phyloP scores from a whole-genome alignment of 2,888 invertebrate species.

The Meganola albula region DNA sequence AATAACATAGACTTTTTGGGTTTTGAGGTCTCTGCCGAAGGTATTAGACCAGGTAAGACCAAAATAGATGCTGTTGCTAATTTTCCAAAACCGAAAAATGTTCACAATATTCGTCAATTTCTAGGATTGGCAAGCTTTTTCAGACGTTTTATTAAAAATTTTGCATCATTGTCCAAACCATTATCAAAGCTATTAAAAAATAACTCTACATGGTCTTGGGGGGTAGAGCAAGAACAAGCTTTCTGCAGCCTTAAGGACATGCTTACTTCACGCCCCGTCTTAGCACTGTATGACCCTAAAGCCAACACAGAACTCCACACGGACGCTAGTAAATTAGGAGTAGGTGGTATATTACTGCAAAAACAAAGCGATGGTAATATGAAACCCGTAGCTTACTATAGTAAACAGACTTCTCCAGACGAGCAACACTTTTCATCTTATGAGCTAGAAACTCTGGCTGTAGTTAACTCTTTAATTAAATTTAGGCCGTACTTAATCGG shows the following conservation, averaged over 20 bases:
- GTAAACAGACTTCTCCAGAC: conserved; percentile 14
- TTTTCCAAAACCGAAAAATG: background rate
- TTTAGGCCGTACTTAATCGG: conserved; percentile 21
- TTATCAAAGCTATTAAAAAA: conserved; percentile 6
- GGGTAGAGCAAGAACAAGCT: background rate
- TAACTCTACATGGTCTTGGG: conserved; percentile 9
- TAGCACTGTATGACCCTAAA: background rate
- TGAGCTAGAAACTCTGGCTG: conserved; percentile 9
- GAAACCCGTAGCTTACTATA: conserved; percentile 15
- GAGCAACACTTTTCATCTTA: conserved; percentile 17
- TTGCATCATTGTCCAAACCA: conserved; percentile 2
- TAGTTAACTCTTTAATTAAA: conserved; percentile 13
- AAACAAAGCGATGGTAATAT: background rate
- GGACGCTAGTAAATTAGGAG: background rate
- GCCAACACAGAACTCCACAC: background rate
- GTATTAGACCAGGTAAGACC: background rate
- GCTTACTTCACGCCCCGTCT: background rate
- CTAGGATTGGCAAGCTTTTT: conserved; percentile 1
- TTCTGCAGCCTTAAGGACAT: conserved; percentile 5
- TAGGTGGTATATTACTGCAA: background rate
- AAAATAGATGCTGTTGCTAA: background rate
- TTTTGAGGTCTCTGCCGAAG: background rate
- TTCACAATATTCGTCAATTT: background rate
- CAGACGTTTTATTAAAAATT: background rate
- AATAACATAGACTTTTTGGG: background rate